Evolutionary conservation across 2,113 vertebrate genomes (phyloP), one percentile per base, ranked within the genome.

Genomic region (Nothocercus nigrocapillus): DNA sequence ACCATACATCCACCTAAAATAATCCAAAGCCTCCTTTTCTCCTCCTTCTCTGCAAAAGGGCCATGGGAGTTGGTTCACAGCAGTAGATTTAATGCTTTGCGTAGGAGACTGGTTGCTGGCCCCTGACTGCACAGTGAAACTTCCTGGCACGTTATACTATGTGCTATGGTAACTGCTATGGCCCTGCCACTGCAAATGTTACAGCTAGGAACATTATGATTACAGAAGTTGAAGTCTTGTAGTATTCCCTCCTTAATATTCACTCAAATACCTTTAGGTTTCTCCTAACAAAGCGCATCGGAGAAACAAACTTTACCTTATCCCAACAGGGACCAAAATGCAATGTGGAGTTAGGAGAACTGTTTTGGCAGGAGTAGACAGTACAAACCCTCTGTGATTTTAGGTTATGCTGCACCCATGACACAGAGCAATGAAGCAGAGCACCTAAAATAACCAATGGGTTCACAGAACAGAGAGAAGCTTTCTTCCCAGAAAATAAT

Each of bases 341-440:
- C 18, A 18, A 12, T 11, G 36, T 0, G 2, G 45, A 51, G 32
- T 3, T 49, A 19, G 30, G 28, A 68, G 38, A 53, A 17, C 2
- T 5, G 44, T 54, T 85, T 83, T 59, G 73, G 32, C 17, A 42
- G 49, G 36, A 30, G 53, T 13, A 54, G 22, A 74, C 1, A 3
- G 7, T 24, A 88, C 19, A 80, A 91, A 61, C 1, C 4, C 19
- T 61, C 38, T n/a, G 24, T 61, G 47, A 61, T 4, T 42, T 47
- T 13, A 93, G 51, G 28, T 58, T 32, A 32, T 30, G 32, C 54
- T 32, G 54, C 54, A 58, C 34, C 25, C 58, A 42, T 17, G 18
- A 25, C 45, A 53, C 53, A 87, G 3, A 11, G 36, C 34, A 79
- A 63, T 3, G 20, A 63, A 78, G 45, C 4, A 88, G 24, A 89